Base-by-base conservation (phyloP, 2,797 vertebrate species). In the Bradypus variegatus region DNA sequence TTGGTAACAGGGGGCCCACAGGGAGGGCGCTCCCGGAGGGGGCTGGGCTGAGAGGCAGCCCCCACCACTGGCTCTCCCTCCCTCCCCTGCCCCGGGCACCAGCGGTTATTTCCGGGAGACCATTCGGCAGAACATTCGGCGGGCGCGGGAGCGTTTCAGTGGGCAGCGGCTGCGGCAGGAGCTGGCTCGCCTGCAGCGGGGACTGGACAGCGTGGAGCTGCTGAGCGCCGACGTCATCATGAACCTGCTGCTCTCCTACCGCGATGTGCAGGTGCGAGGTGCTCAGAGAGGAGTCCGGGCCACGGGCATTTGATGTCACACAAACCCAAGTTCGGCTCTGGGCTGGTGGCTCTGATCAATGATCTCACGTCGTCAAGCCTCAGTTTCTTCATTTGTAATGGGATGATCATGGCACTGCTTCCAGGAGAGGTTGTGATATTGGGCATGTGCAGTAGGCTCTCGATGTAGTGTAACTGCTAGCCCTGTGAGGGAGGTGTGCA, bases 81-180 rank as follows among this genome's bases (percentile, higher is more conserved):
- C 21, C 38, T 78, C 36, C 27, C 12, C 27, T 33, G 41, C 6
- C 2, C 12, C 2, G 60, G 85, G 8, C 15, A 2, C 75, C 31
- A 99, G 98, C 0, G 98, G 98, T 95, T 99, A 99, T 86, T 98
- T 98, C 96, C 97, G 98, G 91, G 98, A 99, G 97, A 98, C 97
- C 1, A 97, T 99, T 95, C 97, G 98, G 25, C 97, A 97, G 36
- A 98, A 99, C 94, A 99, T 99, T 89, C 98, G 98, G 8, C 96
- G 96, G 95, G 98, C 98, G 0, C 97, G 98, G 92, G 98, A 99
- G 96, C 96, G 97, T 16, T 98, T 98, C 97, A 97, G 97, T 0
- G 98, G 98, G 41, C 91, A 95, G 76, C 97, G 96, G 85, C 97
- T 99, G 94, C 98, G 98, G 62, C 97, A 97, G 62, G 98, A 99